Percentiles rank a stretch among this genome's conserved stretches.
Evolutionary conservation across 2,797 vertebrate species (phyloP).

Genomic region (Sylvilagus floridanus): DNA sequence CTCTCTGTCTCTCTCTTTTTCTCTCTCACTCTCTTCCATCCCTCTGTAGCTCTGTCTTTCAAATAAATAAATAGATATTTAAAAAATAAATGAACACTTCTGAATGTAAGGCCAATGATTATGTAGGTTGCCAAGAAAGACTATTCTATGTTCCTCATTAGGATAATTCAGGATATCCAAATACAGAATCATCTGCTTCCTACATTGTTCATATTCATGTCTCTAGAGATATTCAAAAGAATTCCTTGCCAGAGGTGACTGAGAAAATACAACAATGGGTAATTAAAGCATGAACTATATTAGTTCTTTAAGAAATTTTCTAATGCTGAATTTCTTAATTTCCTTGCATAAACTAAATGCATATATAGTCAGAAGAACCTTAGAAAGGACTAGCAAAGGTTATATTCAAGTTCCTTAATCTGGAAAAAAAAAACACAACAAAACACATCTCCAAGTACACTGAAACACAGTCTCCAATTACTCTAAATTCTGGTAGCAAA

Average conservation of each 20-base stretch:
- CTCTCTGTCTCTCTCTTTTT: too few relatives aligned
- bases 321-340: not conserved
- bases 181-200: slow-evolving; percentile 26
- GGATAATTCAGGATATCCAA: not conserved
- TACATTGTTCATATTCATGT: not conserved
- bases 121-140: not conserved
- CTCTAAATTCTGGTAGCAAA: slow-evolving; percentile 69
- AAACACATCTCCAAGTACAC: slow-evolving; percentile 13
- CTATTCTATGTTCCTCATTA: not conserved
- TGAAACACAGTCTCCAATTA: slow-evolving; percentile 69
- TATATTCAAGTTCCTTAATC: slow-evolving; percentile 49
- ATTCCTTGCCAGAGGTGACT: not conserved
- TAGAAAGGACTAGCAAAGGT: not conserved
- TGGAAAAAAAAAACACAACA: not conserved
- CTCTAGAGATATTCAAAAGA: not conserved
- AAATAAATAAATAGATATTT: too few relatives aligned
- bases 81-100: not conserved
- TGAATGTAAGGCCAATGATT: not conserved
- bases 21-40: too few relatives aligned
- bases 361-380: not conserved
- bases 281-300: not conserved
- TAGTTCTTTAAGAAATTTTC: not conserved
- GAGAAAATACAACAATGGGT: not conserved
- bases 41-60: too few relatives aligned
- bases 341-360: not conserved